These are phyloP conservation scores for Pseudois nayaur DNA, from an alignment of 2,113 vertebrate genomes.

Conservation along the genomic window DNA sequence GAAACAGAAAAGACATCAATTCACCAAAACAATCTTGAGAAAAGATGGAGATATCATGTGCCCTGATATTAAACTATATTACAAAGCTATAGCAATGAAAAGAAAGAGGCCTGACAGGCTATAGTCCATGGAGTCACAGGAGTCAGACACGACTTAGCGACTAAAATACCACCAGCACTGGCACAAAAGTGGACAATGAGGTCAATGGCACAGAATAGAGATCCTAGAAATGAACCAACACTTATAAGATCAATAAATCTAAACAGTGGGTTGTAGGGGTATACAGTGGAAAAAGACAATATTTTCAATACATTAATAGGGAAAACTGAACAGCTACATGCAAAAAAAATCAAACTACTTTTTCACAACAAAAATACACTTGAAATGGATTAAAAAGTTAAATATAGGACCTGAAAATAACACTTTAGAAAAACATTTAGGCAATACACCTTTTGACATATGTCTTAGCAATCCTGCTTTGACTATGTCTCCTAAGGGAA, in stretches of 20 bases:
- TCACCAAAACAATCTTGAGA: background rate
- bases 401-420: background rate
- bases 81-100: background rate
- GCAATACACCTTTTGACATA: background rate
- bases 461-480: background rate
- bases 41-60: background rate
- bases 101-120: background rate
- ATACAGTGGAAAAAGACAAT: background rate
- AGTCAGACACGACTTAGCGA: rapidly evolving
- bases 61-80: background rate
- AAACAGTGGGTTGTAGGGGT: background rate
- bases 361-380: background rate
- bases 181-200: background rate
- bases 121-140: background rate
- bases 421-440: background rate
- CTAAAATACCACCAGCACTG: background rate
- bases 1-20: background rate
- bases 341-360: background rate
- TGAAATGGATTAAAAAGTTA: background rate
- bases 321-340: background rate
- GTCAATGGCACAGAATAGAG: background rate
- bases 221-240: background rate
- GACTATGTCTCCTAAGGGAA: background rate
- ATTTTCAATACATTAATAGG: background rate
- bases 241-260: background rate